Conservation (phyloP, 1,140 invertebrate species). For the Caerostris darwini region DNA sequence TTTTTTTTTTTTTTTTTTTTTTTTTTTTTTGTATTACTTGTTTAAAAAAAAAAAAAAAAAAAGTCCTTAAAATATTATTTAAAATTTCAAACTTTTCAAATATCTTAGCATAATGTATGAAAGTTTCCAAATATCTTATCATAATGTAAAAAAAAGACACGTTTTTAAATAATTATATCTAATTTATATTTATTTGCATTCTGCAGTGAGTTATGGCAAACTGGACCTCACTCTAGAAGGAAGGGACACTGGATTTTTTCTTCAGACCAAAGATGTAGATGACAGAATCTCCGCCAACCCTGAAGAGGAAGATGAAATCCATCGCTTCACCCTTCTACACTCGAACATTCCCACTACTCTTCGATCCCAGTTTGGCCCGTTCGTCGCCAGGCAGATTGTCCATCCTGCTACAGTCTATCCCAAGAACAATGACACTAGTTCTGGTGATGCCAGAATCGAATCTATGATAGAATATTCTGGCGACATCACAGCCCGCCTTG, state of each 20-base stretch:
- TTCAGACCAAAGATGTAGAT: slow-evolving; percentile 86
- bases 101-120: too few relatives aligned
- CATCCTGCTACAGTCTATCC: slow-evolving; percentile 89
- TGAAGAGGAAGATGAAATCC: slow-evolving; percentile 61
- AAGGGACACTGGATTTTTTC: slow-evolving; percentile 93
- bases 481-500: slow-evolving; percentile 95
- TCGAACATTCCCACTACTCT: slow-evolving; percentile 92
- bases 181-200: not conserved
- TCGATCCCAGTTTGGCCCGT: slow-evolving; percentile 93
- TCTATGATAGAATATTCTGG: slow-evolving; percentile 83
- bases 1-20: too few relatives aligned
- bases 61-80: too few relatives aligned
- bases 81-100: too few relatives aligned
- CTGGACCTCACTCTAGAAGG: slow-evolving; percentile 93
- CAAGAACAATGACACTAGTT: slow-evolving; percentile 79
- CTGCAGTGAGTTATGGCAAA: not conserved
- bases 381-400: slow-evolving; percentile 95
- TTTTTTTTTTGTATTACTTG: too few relatives aligned
- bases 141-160: too few relatives aligned
- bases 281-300: slow-evolving; percentile 84
- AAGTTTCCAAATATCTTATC: not conserved
- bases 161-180: not conserved
- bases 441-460: slow-evolving; percentile 79
- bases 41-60: too few relatives aligned
- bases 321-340: slow-evolving; percentile 91